These are phyloP conservation scores for Columba livia DNA, from an alignment of 2,113 vertebrate species.

Conservation along the genomic window DNA sequence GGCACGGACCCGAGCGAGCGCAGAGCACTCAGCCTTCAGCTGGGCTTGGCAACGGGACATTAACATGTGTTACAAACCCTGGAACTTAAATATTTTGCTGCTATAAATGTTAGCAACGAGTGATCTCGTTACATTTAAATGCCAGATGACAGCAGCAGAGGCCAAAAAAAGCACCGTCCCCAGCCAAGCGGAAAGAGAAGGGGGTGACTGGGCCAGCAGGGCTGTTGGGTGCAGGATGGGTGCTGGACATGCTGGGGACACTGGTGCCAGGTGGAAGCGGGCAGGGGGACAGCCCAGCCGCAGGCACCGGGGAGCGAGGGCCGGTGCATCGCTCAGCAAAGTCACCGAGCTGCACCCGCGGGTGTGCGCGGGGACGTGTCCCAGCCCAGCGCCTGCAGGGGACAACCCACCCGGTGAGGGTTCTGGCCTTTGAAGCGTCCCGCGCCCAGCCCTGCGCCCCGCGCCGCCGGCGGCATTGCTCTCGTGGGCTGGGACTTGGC, in stretches of 20 bases:
- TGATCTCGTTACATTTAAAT: conserved; percentile 68
- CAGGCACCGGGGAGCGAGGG: neutral
- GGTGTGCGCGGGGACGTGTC: neutral
- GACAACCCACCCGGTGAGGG: neutral
- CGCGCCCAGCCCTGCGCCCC: neutral
- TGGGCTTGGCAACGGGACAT: conserved; percentile 5
- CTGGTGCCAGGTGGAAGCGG: neutral
- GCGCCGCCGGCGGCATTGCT: conserved; percentile 7
- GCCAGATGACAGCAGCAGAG: conserved; percentile 71
- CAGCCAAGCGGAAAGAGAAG: conserved; percentile 57
- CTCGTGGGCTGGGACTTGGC: conserved; percentile 55
- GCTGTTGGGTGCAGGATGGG: neutral
- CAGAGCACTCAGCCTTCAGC: conserved; percentile 8
- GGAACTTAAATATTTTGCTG: conserved; percentile 66
- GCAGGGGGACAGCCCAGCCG: neutral
- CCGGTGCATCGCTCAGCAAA: fast-evolving
- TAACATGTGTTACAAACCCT: conserved; percentile 24
- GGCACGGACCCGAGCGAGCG: fast-evolving
- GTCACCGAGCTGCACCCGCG: fast-evolving
- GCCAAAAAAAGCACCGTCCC: conserved; percentile 65
- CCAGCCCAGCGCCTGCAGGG: neutral
- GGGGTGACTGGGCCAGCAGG: conserved; percentile 23
- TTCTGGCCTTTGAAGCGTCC: neutral
- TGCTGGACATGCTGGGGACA: too few species aligned
- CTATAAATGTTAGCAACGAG: conserved; percentile 63